phyloP scores from a whole-genome alignment of 92 coral and sea anemone genomes.

The Porites cylindrica region DNA sequence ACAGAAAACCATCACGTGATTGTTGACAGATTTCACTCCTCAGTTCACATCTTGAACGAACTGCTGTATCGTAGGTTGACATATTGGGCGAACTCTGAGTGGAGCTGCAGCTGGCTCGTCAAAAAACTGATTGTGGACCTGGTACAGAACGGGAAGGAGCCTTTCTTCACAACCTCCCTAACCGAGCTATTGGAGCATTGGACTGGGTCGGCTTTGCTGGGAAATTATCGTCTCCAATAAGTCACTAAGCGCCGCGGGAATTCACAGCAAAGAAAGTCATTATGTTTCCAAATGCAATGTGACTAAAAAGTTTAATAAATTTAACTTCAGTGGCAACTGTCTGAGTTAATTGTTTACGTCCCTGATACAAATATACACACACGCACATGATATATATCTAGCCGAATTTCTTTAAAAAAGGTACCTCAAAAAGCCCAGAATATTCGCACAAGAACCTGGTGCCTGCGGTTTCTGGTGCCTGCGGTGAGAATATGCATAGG shows the following conservation, averaged over 20 bases:
- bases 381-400: too few species aligned
- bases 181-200: slow-evolving; percentile 46
- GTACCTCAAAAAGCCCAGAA: too few species aligned
- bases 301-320: slow-evolving; percentile 21
- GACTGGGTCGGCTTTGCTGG: slow-evolving; percentile 40
- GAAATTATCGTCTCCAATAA: slow-evolving; percentile 27
- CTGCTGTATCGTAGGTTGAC: slow-evolving; percentile 54
- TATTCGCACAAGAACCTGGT: too few species aligned
- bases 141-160: slow-evolving; percentile 49
- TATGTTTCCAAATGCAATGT: slow-evolving; percentile 10
- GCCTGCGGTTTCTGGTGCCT: too few species aligned
- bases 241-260: neutral
- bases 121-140: slow-evolving; percentile 41
- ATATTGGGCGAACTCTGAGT: slow-evolving; percentile 50
- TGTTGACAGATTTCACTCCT: slow-evolving; percentile 54
- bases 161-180: slow-evolving; percentile 40
- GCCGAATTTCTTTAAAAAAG: too few species aligned
- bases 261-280: neutral
- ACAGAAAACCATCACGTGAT: slow-evolving; percentile 62
- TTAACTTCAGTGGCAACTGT: slow-evolving; percentile 22
- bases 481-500: too few species aligned
- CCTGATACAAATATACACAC: neutral
- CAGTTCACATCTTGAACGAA: slow-evolving; percentile 55
- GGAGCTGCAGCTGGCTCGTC: slow-evolving; percentile 59
- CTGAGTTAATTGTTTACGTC: neutral